Evolutionary conservation across 2,888 invertebrate species (phyloP).

Genomic region (Drosophila quasianomalipes): DNA sequence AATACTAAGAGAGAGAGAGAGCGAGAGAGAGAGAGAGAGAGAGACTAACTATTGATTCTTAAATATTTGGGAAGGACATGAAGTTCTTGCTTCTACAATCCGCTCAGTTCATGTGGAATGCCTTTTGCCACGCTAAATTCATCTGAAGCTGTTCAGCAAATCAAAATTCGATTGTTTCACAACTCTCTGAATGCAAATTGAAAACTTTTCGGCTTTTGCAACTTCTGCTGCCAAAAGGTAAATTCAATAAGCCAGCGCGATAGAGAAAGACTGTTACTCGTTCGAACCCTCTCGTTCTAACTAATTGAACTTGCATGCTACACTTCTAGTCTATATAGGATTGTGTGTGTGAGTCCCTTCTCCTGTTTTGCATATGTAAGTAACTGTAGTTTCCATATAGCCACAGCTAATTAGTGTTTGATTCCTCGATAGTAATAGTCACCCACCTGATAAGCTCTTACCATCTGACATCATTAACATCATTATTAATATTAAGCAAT

Average conservation of each 20-base stretch:
- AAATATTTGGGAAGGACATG: not conserved
- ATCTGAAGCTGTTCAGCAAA: not conserved
- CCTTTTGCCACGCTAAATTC: not conserved
- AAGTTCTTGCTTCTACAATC: not conserved
- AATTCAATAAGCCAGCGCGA: not conserved
- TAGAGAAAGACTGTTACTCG: not conserved
- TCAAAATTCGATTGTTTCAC: not conserved
- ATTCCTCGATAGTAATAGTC: not conserved
- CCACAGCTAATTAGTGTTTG: constrained; percentile 17
- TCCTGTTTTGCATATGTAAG: not conserved
- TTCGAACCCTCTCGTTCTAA: not conserved
- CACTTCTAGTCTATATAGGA: not conserved
- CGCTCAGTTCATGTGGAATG: not conserved
- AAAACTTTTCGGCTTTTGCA: not conserved
- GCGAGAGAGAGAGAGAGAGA: not conserved
- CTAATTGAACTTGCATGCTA: not conserved
- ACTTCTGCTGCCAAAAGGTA: not conserved
- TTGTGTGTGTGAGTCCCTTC: not conserved
- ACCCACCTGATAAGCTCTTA: not conserved
- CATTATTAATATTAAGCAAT: not conserved
- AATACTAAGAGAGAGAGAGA: not conserved
- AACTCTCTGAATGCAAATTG: not conserved
- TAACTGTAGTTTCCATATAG: not conserved
- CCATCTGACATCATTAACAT: no score
- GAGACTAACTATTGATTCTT: not conserved